Percentiles rank a stretch among this genome's conserved stretches.
Conservation (phyloP, 2,797 vertebrate species). For the Champsocephalus esox region DNA sequence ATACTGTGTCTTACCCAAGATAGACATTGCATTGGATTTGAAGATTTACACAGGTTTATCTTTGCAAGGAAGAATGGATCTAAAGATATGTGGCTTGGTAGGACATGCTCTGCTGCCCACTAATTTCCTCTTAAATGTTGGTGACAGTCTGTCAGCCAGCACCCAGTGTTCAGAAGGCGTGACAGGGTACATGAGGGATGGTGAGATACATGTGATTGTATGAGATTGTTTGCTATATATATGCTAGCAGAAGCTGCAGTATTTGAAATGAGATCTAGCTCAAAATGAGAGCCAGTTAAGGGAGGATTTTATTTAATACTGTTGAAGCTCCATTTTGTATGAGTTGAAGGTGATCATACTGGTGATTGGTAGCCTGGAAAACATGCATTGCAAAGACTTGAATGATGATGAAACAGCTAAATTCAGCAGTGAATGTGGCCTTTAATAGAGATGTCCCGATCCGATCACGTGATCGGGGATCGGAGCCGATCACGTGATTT, state of each 20-base stretch:
- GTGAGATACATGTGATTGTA: slow-evolving; percentile 60
- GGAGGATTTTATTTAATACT: slow-evolving; percentile 21
- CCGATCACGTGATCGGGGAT: no score
- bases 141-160: slow-evolving; percentile 46
- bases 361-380: background rate
- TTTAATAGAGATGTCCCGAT: background rate
- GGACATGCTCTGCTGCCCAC: slow-evolving; percentile 51
- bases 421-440: background rate
- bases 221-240: slow-evolving; percentile 49
- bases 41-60: slow-evolving; percentile 44
- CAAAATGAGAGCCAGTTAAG: slow-evolving; percentile 20
- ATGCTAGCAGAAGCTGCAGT: slow-evolving; percentile 26
- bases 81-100: slow-evolving; percentile 33
- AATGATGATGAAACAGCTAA: background rate
- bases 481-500: no score
- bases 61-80: slow-evolving; percentile 2
- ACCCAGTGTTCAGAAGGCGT: slow-evolving; percentile 44
- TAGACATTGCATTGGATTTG: slow-evolving; percentile 23
- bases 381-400: background rate
- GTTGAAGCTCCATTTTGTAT: slow-evolving; percentile 2
- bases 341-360: background rate
- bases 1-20: slow-evolving; percentile 9
- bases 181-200: slow-evolving; percentile 51
- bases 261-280: slow-evolving; percentile 48
- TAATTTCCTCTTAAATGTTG: slow-evolving; percentile 62